These are phyloP conservation scores for Entomyzon cyanotis DNA, from an alignment of 2,113 vertebrate species.

Conservation along the genomic window DNA sequence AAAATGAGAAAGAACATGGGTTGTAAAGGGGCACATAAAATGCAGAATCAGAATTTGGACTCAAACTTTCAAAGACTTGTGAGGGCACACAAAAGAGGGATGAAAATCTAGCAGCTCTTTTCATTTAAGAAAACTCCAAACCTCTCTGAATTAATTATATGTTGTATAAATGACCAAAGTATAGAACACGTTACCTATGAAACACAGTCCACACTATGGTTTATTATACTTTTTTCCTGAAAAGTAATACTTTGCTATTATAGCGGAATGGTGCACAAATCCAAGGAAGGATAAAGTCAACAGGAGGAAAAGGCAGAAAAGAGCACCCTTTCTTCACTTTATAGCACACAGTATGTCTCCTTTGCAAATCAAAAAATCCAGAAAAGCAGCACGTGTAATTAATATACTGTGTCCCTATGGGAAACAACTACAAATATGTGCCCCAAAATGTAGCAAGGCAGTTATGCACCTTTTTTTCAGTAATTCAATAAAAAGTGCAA, in stretches of 20 bases:
- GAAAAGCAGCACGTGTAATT: neutral
- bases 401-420: neutral
- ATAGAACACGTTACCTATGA: slow-evolving; percentile 1
- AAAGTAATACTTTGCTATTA: slow-evolving; percentile 13
- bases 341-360: neutral
- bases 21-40: neutral
- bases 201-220: slow-evolving; percentile 8
- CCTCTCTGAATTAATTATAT: neutral
- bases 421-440: neutral
- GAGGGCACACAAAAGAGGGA: neutral
- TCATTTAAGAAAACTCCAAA: neutral
- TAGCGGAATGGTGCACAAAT: slow-evolving; percentile 7
- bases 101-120: neutral
- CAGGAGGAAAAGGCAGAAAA: neutral
- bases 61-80: neutral
- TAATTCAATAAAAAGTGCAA: neutral
- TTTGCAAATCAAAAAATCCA: slow-evolving; percentile 16
- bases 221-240: slow-evolving; percentile 27
- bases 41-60: neutral
- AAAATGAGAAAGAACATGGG: neutral
- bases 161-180: slow-evolving; percentile 24
- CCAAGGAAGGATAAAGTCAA: neutral
- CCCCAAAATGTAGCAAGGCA: neutral
- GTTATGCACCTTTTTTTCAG: neutral
- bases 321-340: neutral